Base-by-base conservation (phyloP, 2,797 vertebrate genomes). In the Typhlichthys subterraneus region DNA sequence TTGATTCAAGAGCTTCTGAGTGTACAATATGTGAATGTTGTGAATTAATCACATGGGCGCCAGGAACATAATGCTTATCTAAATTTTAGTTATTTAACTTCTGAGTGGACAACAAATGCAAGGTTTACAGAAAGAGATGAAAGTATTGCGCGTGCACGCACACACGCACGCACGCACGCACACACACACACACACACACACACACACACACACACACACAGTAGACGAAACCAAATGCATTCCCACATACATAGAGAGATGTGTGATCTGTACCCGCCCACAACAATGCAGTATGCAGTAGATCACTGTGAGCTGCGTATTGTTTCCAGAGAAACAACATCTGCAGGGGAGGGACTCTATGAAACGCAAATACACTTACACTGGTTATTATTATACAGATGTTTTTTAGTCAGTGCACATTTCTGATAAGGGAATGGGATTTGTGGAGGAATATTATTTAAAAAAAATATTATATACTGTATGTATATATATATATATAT, bases 1-100 rank as follows among this genome's bases (percentile, higher is more conserved):
- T 83, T 90, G 90, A 91, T 90, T 90, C 88, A 88, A 72, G 79
- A 67, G 68, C 38, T 54, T 83, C 77, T 80, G 73, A 87, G 82
- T 76, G 72, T 67, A 67, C 80, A 79, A 81, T 84, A 84, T 86
- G 7, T 11, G 33, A 86, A 87, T 73, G 72, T 70, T 53, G 75
- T 47, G 67, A 85, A 91, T 90, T 89, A 84, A 89, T 91, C 87
- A 88, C 79, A 67, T 70, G 69, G 60, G 58, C 76, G 73, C 70
- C 67, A 75, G 77, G 78, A 79, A 77, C 65, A 78, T 73, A 79
- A 78, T 57, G 63, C 9, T 8, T 5, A 17, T 19, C 50, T 52
- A 52, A 10, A 52, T 51, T 51, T 17, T 4, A 11, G 19, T 19
- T 42, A 42, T 42, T 10, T 42, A 42, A 42, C 38, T 42, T 9